Evolutionary conservation across 2,797 vertebrate species (phyloP).

Genomic region (Lacerta bilineata): DNA sequence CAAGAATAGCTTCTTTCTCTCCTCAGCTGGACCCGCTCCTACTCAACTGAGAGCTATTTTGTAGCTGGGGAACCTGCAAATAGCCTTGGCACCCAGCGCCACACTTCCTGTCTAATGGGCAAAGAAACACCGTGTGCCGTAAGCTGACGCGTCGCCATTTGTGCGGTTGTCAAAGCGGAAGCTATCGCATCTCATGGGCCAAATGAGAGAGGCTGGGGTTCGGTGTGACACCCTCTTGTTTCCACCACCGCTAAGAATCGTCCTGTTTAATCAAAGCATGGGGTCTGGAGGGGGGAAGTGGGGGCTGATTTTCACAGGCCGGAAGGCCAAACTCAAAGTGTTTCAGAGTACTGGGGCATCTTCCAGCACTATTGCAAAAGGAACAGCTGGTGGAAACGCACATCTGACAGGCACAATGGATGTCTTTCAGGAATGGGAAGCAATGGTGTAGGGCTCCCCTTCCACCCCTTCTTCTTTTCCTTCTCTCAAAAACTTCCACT

Average conservation of each 20-base stretch:
- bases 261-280: slow-evolving; percentile 2
- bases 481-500: not conserved
- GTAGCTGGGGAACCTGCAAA: not conserved
- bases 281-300: not conserved
- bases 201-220: slow-evolving; percentile 47
- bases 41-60: not conserved
- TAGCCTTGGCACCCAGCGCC: not conserved
- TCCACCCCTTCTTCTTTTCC: not conserved
- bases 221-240: not conserved
- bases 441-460: not conserved
- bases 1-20: not conserved
- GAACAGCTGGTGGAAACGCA: slow-evolving; percentile 50
- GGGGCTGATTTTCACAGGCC: slow-evolving; percentile 19
- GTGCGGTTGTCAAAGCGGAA: slow-evolving; percentile 51
- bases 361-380: slow-evolving; percentile 34
- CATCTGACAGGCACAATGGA: slow-evolving; percentile 42
- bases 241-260: not conserved
- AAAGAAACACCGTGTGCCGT: slow-evolving; percentile 25
- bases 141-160: slow-evolving; percentile 28
- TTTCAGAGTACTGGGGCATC: slow-evolving; percentile 8
- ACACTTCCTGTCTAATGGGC: slow-evolving; percentile 51
- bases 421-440: slow-evolving; percentile 52
- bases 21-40: not conserved
- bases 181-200: slow-evolving; percentile 43
- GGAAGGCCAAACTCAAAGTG: slow-evolving; percentile 49